A percentile compares a stretch with the other conserved stretches of the same genome.
These are phyloP conservation scores for Mus musculus DNA, from an alignment of 2,113 vertebrate species.

Conservation along the genomic window DNA sequence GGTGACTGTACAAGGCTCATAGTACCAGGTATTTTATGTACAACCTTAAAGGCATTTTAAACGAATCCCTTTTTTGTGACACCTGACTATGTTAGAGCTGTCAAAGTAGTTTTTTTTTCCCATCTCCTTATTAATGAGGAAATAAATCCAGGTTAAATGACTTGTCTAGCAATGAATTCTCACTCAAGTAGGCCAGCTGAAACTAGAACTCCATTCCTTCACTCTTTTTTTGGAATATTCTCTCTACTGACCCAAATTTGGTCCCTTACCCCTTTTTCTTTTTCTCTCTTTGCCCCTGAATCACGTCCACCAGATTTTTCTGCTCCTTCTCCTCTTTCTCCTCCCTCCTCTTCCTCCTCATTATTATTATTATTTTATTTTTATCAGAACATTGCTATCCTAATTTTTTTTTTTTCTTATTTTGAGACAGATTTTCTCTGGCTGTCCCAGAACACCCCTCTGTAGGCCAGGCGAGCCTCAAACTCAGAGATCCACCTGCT, in stretches of 20 bases:
- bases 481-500: not conserved
- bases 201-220: constrained; percentile 66
- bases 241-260: constrained; percentile 75
- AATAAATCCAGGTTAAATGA: constrained; percentile 71
- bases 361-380: no score
- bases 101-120: constrained; percentile 53
- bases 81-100: not conserved
- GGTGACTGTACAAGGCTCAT: not conserved
- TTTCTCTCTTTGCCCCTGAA: not conserved
- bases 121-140: constrained; percentile 59
- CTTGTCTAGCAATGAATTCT: constrained; percentile 48
- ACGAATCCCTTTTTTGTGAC: not conserved
- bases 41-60: constrained; percentile 34
- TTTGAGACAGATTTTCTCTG: not conserved
- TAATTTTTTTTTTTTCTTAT: not conserved
- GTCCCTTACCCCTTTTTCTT: constrained; percentile 17
- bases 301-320: constrained; percentile 36
- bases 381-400: constrained; percentile 29
- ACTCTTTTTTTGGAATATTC: constrained; percentile 69
- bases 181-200: constrained; percentile 72
- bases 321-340: not conserved
- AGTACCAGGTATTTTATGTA: not conserved
- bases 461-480: not conserved
- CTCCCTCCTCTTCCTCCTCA: not conserved
- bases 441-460: no score